These are phyloP conservation scores for Oryzias curvinotus DNA, from an alignment of 2,113 vertebrate species.

Conservation along the genomic window DNA sequence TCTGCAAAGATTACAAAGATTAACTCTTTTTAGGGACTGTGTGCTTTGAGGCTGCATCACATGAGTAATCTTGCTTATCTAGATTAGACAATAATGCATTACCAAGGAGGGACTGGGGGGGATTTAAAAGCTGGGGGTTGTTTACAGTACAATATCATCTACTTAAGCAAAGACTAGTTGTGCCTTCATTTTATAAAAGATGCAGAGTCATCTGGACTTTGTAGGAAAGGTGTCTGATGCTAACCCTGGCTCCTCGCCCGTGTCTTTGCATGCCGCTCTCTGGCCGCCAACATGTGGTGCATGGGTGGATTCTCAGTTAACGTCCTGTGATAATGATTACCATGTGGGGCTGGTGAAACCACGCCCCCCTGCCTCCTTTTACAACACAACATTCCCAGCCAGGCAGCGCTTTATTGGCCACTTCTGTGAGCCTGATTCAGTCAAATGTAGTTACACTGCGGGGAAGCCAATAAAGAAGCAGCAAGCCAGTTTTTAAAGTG, in stretches of 20 bases:
- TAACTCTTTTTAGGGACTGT: constrained; percentile 40
- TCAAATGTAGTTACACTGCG: constrained; percentile 34
- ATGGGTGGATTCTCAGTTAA: constrained; percentile 62
- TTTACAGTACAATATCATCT: constrained; percentile 42
- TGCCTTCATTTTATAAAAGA: constrained; percentile 47
- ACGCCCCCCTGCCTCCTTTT: constrained; percentile 39
- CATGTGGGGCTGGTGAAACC: constrained; percentile 50
- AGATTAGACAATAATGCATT: constrained; percentile 60
- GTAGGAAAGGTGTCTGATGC: constrained; percentile 52
- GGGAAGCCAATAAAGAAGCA: constrained; percentile 46
- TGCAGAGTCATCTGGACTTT: constrained; percentile 17
- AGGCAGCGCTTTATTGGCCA: constrained; percentile 42
- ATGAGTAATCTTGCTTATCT: constrained; percentile 59
- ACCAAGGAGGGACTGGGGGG: constrained; percentile 21
- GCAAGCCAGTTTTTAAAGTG: constrained; percentile 24
- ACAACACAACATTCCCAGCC: constrained; percentile 23
- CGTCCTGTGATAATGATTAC: constrained; percentile 67
- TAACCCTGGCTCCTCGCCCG: constrained; percentile 17
- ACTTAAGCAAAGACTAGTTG: constrained; percentile 38
- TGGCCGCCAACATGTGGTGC: constrained; percentile 66
- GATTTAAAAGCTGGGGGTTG: neutral
- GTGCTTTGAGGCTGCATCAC: constrained; percentile 65
- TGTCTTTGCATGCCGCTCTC: constrained; percentile 49
- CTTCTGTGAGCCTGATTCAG: constrained; percentile 23
- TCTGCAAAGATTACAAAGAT: constrained; percentile 37